Evolutionary conservation across 2,797 vertebrate species (phyloP).

Genomic region (Xerus rutilus): DNA sequence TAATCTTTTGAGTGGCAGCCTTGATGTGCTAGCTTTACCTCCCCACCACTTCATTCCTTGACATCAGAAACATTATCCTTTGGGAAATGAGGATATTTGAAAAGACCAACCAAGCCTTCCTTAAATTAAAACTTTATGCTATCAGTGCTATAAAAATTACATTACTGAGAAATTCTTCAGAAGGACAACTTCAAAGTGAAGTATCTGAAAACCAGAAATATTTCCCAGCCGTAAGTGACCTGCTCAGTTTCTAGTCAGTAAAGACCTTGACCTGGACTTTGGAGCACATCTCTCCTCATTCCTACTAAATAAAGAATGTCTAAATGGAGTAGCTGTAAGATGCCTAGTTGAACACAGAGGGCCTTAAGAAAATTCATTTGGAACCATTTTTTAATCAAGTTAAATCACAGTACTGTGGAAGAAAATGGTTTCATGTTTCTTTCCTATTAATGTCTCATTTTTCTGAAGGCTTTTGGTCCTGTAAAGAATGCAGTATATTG

Average conservation of each 20-base stretch:
- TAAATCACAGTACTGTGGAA: neutral
- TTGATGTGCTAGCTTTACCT: accelerated
- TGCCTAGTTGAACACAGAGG: neutral
- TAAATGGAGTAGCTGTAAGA: neutral
- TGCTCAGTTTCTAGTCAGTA: neutral
- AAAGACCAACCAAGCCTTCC: neutral
- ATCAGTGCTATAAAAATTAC: neutral
- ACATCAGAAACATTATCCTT: neutral
- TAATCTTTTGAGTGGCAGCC: neutral
- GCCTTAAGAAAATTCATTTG: neutral
- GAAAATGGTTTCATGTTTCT: neutral
- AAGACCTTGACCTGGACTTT: neutral
- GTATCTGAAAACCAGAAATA: neutral
- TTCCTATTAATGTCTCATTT: neutral
- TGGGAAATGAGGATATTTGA: neutral
- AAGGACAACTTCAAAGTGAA: conserved; percentile 8
- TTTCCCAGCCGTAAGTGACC: neutral
- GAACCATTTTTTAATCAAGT: neutral
- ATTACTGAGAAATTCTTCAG: conserved; percentile 18
- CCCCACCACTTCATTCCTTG: neutral
- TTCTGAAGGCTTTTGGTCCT: neutral
- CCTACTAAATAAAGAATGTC: neutral
- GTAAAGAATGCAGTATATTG: neutral
- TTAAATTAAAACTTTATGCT: neutral
- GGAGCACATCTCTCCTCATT: neutral